Evolutionary conservation across 2,113 vertebrate genomes (phyloP), one percentile per base, ranked within the genome.

Genomic region (Saiga tatarica): DNA sequence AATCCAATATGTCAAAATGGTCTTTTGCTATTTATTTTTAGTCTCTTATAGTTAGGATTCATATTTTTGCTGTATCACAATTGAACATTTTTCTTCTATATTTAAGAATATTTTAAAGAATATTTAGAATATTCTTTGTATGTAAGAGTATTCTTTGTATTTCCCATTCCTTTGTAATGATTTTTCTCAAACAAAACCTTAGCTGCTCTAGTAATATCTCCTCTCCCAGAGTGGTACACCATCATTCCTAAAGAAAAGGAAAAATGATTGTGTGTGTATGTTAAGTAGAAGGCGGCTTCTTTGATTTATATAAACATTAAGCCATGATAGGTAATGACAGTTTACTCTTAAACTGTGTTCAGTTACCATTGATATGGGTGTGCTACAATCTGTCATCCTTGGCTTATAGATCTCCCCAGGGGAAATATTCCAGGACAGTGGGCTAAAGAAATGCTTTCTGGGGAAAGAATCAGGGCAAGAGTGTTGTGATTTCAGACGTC

Each of bases 371-470:
- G 39, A 87, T 59, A 39, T 45, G 13, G 83, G 74, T 90, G 62
- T 87, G 50, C 64, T 42, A n/a, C 81, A 74, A 79, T 50, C 42
- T 93, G 57, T 91, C 84, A 50, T 92, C 19, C n/a, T 82, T 96
- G 96, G 50, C 36, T 87, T 95, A 81, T 67, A 76, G 42, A 87
- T 59, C 28, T 81, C 87, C 92, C 64, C 79, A 71, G 81, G 93
- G 45, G 84, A 92, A 97, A 39, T 74, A 39, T 95, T 87, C 25
- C 50, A 53, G 74, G 42, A 96, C 57, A 86, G 39, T 92, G 92
- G 96, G 82, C 87, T 88, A 83, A 97, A 95, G 79, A 97, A 88
- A 88, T 97, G 28, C 89, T 85, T 96, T 91, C 52, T 85, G 74
- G 89, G 14, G 62, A 87, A 88, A 67, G 85, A 91, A 97, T 89